Conservation (phyloP, 2,888 invertebrate species). For the Agrypnus murinus region DNA sequence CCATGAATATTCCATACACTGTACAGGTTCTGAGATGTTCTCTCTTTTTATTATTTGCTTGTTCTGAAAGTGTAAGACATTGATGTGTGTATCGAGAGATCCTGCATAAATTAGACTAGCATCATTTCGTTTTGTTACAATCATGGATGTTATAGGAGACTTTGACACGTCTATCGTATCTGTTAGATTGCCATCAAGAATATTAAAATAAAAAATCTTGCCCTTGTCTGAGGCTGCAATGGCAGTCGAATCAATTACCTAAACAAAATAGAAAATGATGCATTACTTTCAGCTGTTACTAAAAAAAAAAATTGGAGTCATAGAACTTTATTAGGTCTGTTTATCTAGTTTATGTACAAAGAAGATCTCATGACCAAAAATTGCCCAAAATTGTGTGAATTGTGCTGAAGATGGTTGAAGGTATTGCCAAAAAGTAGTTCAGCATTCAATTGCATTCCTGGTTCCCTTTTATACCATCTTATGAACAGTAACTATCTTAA, state of each 20-base stretch:
- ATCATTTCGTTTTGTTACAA: conserved; percentile 69
- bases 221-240: conserved; percentile 79
- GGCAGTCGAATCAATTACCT: conserved; percentile 35
- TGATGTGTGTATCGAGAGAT: conserved; percentile 77
- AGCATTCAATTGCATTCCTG: no score
- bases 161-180: conserved; percentile 76
- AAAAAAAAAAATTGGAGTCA: no score
- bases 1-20: conserved; percentile 85
- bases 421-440: no score
- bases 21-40: conserved; percentile 78
- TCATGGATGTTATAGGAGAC: conserved; percentile 77
- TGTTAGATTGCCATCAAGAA: conserved; percentile 73
- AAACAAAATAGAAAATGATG: conserved; percentile 33
- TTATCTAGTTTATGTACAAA: no score
- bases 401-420: no score
- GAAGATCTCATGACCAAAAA: no score
- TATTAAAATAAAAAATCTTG: conserved; percentile 76
- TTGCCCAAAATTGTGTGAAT: no score
- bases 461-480: no score
- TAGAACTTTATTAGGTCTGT: no score
- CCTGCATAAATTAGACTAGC: conserved; percentile 75
- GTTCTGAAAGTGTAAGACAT: conserved; percentile 76
- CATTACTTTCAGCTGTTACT: no score
- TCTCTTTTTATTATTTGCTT: conserved; percentile 73
- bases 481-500: no score